Percentiles rank a stretch among this genome's conserved stretches.
Evolutionary conservation across 64 coral and sea anemone species (phyloP).

Genomic region (Montipora efflorescens): DNA sequence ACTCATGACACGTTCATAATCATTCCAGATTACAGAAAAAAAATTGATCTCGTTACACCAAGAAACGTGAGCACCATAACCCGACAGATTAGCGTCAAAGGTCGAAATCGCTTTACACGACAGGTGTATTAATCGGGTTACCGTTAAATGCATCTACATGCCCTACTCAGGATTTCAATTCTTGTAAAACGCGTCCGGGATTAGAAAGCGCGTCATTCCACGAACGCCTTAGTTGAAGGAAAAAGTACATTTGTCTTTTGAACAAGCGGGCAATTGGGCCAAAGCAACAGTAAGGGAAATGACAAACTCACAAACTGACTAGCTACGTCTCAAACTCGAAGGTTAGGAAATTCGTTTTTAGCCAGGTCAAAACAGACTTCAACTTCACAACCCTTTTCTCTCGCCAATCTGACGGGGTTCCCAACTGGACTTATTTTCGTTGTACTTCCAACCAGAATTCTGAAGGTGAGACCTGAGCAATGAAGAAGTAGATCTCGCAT

Average conservation of each 20-base stretch:
- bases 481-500: too few species aligned
- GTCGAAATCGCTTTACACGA: not conserved
- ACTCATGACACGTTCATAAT: not conserved
- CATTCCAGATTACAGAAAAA: slow-evolving; percentile 24
- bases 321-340: too few species aligned
- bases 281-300: too few species aligned
- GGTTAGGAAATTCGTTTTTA: too few species aligned
- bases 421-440: too few species aligned
- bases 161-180: slow-evolving; percentile 37
- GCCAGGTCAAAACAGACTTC: not conserved
- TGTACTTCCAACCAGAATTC: too few species aligned
- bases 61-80: slow-evolving; percentile 25
- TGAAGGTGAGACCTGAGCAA: too few species aligned
- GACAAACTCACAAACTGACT: too few species aligned
- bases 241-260: too few species aligned
- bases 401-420: not conserved
- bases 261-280: too few species aligned
- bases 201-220: slow-evolving; percentile 21
- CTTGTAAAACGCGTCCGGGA: slow-evolving; percentile 25
- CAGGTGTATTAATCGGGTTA: slow-evolving; percentile 25
- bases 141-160: slow-evolving; percentile 81
- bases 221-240: not conserved
- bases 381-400: not conserved
- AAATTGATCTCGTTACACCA: not conserved
- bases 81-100: slow-evolving; percentile 28